These are phyloP conservation scores for Tachycineta bicolor DNA, from an alignment of 2,113 vertebrate species.

Conservation along the genomic window DNA sequence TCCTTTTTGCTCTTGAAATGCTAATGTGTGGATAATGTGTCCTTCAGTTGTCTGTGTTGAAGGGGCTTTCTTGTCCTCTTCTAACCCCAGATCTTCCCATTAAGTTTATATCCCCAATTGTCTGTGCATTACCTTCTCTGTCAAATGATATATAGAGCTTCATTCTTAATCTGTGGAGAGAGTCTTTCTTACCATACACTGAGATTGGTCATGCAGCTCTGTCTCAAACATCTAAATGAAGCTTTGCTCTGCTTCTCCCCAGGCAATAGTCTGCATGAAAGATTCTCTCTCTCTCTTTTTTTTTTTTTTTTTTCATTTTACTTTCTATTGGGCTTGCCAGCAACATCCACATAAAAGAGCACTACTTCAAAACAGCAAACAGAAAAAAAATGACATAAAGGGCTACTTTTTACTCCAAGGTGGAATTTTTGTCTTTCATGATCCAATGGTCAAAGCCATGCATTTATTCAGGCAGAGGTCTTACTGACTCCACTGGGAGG, in stretches of 20 bases:
- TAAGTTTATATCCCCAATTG: constrained; percentile 50
- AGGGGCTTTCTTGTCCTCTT: constrained; percentile 47
- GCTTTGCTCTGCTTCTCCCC: constrained; percentile 39
- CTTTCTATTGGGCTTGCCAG: neutral
- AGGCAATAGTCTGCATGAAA: constrained; percentile 16
- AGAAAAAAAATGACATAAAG: neutral
- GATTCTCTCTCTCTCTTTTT: neutral
- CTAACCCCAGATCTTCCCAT: constrained; percentile 53
- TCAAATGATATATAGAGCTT: constrained; percentile 40
- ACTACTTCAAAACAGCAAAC: neutral
- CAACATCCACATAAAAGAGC: neutral
- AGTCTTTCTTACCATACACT: neutral
- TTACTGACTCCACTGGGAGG: neutral
- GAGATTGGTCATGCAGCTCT: constrained; percentile 6
- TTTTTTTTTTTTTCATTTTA: neutral
- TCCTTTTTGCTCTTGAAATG: constrained; percentile 52
- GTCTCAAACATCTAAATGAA: constrained; percentile 15
- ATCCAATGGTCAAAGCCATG: neutral
- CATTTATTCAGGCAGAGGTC: neutral
- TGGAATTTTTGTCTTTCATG: neutral
- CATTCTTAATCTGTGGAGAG: constrained; percentile 11
- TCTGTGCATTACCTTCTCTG: constrained; percentile 51
- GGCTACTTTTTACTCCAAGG: neutral
- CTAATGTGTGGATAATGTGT: constrained; percentile 34
- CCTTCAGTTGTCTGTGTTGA: neutral